Conservation (phyloP, 2,113 vertebrate genomes). For the Myrmecophaga tridactyla region DNA sequence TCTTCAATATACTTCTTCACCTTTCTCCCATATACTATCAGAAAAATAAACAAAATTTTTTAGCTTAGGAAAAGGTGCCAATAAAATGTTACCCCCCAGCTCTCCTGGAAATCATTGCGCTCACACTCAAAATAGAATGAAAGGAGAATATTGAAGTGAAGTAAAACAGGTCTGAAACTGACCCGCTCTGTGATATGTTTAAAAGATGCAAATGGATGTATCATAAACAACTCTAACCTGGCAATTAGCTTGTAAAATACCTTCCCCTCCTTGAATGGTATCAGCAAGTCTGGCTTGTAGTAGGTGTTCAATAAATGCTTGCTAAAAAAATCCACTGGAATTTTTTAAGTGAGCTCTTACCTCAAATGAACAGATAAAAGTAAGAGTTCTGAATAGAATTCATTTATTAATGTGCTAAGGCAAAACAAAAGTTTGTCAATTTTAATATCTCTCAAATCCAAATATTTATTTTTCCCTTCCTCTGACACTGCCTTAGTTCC, state of each 20-base stretch:
- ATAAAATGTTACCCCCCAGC: background rate
- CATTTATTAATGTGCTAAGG: background rate
- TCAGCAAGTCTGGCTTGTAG: background rate
- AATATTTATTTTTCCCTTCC: background rate
- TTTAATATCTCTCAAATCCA: background rate
- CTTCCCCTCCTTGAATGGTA: background rate
- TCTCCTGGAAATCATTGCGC: background rate
- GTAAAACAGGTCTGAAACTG: background rate
- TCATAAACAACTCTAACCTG: too few relatives aligned
- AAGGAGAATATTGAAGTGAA: background rate
- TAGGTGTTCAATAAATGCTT: background rate
- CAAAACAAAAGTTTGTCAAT: background rate
- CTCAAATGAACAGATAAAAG: slow-evolving; percentile 20
- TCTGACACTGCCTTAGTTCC: background rate
- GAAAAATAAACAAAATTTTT: background rate
- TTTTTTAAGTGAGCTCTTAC: background rate
- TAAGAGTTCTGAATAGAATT: background rate
- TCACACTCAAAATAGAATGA: background rate
- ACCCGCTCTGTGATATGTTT: background rate
- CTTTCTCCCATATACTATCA: background rate
- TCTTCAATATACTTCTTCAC: background rate
- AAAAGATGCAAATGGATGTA: too few relatives aligned
- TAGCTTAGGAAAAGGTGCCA: background rate
- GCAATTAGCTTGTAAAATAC: background rate
- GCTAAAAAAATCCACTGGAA: background rate